Percentiles rank a stretch among this genome's conserved stretches.
Conservation (phyloP, 2,113 vertebrate genomes). For the Crotalus helleri region DNA sequence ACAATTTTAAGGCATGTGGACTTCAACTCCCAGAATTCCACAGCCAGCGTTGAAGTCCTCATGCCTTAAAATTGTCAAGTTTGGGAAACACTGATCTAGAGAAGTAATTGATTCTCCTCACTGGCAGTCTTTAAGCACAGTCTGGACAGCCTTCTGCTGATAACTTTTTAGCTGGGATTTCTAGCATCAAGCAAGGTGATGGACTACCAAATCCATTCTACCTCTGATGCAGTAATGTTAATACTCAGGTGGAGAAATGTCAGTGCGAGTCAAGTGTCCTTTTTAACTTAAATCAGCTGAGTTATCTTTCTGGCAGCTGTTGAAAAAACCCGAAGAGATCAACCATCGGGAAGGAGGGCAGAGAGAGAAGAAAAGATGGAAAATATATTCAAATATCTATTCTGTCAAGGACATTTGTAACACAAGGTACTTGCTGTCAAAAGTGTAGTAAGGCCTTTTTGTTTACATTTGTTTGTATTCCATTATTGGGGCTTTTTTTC, state of each 20-base stretch:
- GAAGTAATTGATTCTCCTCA: neutral
- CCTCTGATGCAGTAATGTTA: neutral
- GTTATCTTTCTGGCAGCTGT: neutral
- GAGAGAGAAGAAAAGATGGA: neutral
- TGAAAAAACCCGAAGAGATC: constrained; percentile 24
- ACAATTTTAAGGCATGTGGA: no score
- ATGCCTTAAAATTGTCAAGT: no score
- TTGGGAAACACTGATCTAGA: neutral
- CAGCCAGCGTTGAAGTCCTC: no score
- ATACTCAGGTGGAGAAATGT: neutral
- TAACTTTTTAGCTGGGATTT: neutral
- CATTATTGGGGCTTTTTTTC: constrained; percentile 52
- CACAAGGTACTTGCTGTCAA: constrained; percentile 46
- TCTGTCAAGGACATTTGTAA: constrained; percentile 47
- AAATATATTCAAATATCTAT: constrained; percentile 4
- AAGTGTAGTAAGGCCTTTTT: constrained; percentile 43
- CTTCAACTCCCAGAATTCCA: no score
- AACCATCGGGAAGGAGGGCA: constrained; percentile 4
- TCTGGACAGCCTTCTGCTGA: neutral
- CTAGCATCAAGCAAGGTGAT: neutral
- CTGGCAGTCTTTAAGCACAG: neutral
- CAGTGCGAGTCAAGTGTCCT: neutral
- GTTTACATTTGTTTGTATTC: constrained; percentile 65
- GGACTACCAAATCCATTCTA: neutral
- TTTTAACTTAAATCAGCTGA: neutral